Percentiles rank a stretch among this genome's conserved stretches.
Evolutionary conservation across 2,797 vertebrate species (phyloP).

Genomic region (Cephalopachus bancanus): DNA sequence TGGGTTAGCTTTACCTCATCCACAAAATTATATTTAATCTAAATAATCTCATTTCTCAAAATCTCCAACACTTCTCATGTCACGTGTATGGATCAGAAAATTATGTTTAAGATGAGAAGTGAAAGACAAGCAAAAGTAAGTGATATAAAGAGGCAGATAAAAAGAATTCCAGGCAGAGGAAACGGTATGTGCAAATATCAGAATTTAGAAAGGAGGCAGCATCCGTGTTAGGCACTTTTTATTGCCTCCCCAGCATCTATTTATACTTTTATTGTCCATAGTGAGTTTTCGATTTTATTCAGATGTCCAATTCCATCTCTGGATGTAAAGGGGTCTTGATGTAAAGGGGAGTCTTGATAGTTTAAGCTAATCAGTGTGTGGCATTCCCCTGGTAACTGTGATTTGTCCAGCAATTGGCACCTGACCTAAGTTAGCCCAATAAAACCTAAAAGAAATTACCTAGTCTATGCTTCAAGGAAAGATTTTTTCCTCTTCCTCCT

Average conservation of each 20-base stretch:
- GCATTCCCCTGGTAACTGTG: neutral
- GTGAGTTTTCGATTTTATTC: conserved; percentile 7
- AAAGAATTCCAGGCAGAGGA: neutral
- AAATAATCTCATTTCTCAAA: neutral
- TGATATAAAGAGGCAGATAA: neutral
- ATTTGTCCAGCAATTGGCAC: neutral
- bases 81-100: neutral
- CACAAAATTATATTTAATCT: neutral
- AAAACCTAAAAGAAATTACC: conserved; percentile 32
- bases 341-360: neutral
- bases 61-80: neutral
- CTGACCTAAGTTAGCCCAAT: neutral
- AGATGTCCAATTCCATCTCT: neutral
- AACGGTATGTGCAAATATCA: neutral
- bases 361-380: neutral
- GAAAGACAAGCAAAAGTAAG: conserved; percentile 7
- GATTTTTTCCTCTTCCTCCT: neutral
- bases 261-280: neutral
- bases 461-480: neutral
- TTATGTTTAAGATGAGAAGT: neutral
- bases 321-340: neutral
- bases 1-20: neutral
- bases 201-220: neutral
- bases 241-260: neutral
- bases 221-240: neutral